Conservation (phyloP, 2,113 vertebrate genomes). For the Saiga tatarica region DNA sequence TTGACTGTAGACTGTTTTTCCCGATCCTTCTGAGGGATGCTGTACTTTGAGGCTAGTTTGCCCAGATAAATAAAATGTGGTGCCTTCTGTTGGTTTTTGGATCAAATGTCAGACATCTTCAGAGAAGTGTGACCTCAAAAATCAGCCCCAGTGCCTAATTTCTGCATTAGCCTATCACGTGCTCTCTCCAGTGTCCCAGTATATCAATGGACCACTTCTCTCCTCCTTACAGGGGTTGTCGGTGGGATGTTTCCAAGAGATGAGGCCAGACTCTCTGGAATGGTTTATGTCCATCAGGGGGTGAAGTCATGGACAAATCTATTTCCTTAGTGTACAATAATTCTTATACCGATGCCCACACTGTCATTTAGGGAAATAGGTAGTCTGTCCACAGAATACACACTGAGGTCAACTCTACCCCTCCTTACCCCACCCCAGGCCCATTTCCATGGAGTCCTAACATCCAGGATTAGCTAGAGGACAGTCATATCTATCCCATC, state of each 20-base stretch:
- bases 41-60: constrained; percentile 18
- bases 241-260: not conserved
- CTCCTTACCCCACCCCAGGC: accelerated
- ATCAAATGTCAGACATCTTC: not conserved
- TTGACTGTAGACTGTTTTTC: not conserved
- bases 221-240: not conserved
- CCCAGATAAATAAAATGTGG: not conserved
- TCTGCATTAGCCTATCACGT: not conserved
- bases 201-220: not conserved
- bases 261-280: not conserved
- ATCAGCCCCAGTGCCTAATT: not conserved
- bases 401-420: not conserved
- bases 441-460: not conserved
- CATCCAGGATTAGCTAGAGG: not conserved
- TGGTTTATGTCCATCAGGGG: not conserved
- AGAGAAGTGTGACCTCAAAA: constrained; percentile 8
- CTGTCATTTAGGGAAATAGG: not conserved
- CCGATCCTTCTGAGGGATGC: not conserved
- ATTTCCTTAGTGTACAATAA: not conserved
- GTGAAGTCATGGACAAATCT: not conserved
- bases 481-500: not conserved
- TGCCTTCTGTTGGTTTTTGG: not conserved
- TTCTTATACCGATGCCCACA: not conserved
- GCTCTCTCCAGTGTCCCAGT: not conserved
- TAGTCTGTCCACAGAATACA: not conserved